Evolutionary conservation across 2,888 invertebrate genomes (phyloP).

Genomic region (Lasioglossum zephyrum): DNA sequence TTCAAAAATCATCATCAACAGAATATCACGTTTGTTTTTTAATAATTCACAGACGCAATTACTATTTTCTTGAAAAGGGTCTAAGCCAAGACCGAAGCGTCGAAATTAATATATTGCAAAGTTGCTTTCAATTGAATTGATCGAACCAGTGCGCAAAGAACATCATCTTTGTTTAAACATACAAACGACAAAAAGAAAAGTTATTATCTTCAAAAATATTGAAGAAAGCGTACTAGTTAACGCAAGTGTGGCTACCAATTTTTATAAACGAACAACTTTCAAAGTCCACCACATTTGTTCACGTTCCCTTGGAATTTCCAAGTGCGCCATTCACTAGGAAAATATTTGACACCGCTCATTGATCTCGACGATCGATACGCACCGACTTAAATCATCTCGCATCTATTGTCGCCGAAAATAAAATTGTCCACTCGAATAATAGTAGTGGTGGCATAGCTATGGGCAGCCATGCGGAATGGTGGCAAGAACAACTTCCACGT

Average conservation of each 20-base stretch:
- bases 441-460: constrained; percentile 77
- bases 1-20: too few species aligned
- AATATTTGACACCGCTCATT: neutral
- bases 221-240: neutral
- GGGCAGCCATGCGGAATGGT: constrained; percentile 79
- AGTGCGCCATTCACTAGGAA: neutral
- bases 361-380: neutral
- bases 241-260: neutral
- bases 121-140: too few species aligned
- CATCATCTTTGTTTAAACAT: too few species aligned
- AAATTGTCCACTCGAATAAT: constrained; percentile 47
- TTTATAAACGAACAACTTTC: neutral
- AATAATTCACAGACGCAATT: too few species aligned
- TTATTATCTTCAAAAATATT: neutral
- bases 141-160: too few species aligned
- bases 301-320: neutral
- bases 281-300: neutral
- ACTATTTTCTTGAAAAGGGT: too few species aligned
- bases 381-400: constrained; percentile 15
- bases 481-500: constrained; percentile 73
- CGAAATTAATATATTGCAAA: too few species aligned
- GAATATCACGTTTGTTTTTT: too few species aligned
- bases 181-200: too few species aligned
- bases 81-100: too few species aligned
- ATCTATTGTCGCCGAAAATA: constrained; percentile 15